phyloP scores from a whole-genome alignment of 2,797 vertebrate genomes.

The Coregonus sp. region DNA sequence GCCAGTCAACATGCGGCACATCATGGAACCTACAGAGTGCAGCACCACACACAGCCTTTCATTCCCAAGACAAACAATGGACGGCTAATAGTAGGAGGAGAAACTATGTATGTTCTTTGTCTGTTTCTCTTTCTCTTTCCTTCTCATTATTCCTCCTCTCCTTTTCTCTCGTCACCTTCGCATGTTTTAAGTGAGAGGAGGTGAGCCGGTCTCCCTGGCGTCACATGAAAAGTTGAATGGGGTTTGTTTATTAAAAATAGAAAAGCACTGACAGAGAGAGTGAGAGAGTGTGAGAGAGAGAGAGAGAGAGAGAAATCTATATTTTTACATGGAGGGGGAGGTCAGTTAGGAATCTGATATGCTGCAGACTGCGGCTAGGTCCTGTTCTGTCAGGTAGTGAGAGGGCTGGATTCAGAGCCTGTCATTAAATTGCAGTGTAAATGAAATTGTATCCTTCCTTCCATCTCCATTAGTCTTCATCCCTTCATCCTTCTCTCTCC shows the following conservation, averaged over 20 bases:
- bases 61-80: not conserved
- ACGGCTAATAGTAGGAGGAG: not conserved
- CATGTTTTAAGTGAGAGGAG: slow-evolving; percentile 21
- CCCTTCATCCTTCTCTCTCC: slow-evolving; percentile 14
- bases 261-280: slow-evolving; percentile 39
- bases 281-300: slow-evolving; percentile 15
- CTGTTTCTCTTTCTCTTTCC: not conserved
- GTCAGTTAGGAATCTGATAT: slow-evolving; percentile 57
- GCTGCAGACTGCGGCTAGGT: not conserved
- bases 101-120: not conserved
- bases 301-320: slow-evolving; percentile 51
- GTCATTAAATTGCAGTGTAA: slow-evolving; percentile 48
- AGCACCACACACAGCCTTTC: not conserved
- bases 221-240: slow-evolving; percentile 28
- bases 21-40: not conserved
- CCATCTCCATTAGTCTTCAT: not conserved
- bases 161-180: slow-evolving; percentile 26
- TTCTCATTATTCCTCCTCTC: no score
- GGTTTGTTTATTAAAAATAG: slow-evolving; percentile 71
- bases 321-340: slow-evolving; percentile 59
- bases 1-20: not conserved
- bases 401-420: slow-evolving; percentile 15
- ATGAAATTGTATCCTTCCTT: slow-evolving; percentile 57
- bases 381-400: not conserved
- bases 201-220: slow-evolving; percentile 40